Evolutionary conservation across 1,140 invertebrate genomes (phyloP), one percentile per base, ranked within the genome.

Genomic region (Cydia fagiglandana): DNA sequence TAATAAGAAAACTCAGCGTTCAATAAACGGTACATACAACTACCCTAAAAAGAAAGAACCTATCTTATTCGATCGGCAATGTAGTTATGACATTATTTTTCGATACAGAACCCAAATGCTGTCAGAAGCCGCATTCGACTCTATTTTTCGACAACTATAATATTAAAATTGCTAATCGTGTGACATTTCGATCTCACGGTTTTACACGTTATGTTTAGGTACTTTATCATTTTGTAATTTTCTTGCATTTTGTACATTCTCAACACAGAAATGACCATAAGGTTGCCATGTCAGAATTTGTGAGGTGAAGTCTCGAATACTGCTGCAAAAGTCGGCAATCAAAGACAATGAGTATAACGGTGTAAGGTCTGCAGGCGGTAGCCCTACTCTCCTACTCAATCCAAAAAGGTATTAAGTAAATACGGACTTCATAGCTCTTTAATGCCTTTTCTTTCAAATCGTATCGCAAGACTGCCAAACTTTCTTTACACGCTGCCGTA

Each of bases 341-440:
- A 88, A 85, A 90, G 82, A 91, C 90, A 91, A 90, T 90, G 85
- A 85, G 85, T 70, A 64, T 91, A 91, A 90, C 90, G 90, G 90
- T 90, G 84, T 73, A 73, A 64, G 28, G 47, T 30, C 78, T 77
- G 75, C 73, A 78, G 82, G 81, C 81, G 77, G 80, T 24, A 61
- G 56, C 56, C 56, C 20, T 61, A 24, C 56, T 61, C 56, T 24
- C 1, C 20, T 12, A 61, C 56, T 61, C 20, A 24, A 61, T 2
- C 15, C 56, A 61, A 61, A 5, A 61, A 24, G 56, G 20, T 61
- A 7, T 20, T 61, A 61, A 20, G 56, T 61, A 1, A 24, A 61
- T 61, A 61, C 20, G 56, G 2, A 61, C 6, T 17, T 24, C 56
- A 12, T 24, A 61, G 15, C 9, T 24, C n/a, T 0, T 61, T 61